phyloP scores from a whole-genome alignment of 2,797 vertebrate species.

The Champsocephalus esox region DNA sequence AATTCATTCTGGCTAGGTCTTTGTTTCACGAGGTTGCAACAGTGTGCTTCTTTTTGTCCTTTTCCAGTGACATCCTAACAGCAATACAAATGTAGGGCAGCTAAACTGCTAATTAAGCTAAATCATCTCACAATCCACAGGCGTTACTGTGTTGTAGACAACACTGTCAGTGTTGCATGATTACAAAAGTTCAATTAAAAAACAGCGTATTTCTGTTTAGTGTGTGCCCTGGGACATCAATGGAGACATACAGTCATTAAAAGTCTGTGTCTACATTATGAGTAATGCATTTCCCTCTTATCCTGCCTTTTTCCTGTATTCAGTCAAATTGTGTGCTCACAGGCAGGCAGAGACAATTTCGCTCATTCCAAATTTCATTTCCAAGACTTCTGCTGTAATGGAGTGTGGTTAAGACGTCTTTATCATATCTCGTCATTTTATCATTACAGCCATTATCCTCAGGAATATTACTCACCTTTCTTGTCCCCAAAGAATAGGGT shows the following conservation, averaged over 20 bases:
- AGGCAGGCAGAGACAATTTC: slow-evolving; percentile 37
- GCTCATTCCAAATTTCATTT: slow-evolving; percentile 27
- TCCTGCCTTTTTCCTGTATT: slow-evolving; percentile 25
- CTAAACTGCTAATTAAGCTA: slow-evolving; percentile 75
- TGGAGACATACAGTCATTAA: slow-evolving; percentile 59
- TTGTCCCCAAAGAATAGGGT: slow-evolving; percentile 99
- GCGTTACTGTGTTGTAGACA: slow-evolving; percentile 72
- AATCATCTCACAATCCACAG: slow-evolving; percentile 75
- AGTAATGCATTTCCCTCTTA: slow-evolving; percentile 41
- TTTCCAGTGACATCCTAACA: slow-evolving; percentile 63
- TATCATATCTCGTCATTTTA: slow-evolving; percentile 52
- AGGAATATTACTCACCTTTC: slow-evolving; percentile 90
- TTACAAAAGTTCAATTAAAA: slow-evolving; percentile 67
- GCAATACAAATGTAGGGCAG: slow-evolving; percentile 72
- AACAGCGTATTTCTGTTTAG: slow-evolving; percentile 59
- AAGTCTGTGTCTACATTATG: slow-evolving; percentile 54
- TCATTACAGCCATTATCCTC: slow-evolving; percentile 42
- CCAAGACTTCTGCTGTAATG: slow-evolving; percentile 34
- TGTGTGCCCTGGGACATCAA: slow-evolving; percentile 59
- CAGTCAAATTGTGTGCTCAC: slow-evolving; percentile 38
- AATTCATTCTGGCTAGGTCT: slow-evolving; percentile 58
- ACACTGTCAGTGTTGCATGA: slow-evolving; percentile 63
- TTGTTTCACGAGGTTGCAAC: slow-evolving; percentile 76
- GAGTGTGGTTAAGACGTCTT: slow-evolving; percentile 57
- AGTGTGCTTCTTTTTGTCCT: slow-evolving; percentile 50